Conservation (phyloP, 2,113 vertebrate species). For the Speoplatyrhinus poulsoni region DNA sequence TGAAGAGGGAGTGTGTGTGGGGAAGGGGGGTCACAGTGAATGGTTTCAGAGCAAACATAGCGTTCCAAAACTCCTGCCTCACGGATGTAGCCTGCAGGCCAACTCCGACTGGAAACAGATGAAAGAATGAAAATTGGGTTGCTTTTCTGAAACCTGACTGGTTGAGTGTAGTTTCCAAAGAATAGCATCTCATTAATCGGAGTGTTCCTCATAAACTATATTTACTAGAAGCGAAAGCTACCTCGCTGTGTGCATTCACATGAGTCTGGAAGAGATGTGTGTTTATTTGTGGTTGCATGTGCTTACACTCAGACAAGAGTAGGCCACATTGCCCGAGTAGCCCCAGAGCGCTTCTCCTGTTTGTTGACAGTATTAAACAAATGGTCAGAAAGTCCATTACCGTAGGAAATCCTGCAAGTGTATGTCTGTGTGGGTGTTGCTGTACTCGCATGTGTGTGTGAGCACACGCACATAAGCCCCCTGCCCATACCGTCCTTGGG, state of each 20-base stretch:
- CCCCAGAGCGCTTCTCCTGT: constrained; percentile 60
- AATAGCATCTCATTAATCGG: constrained; percentile 1
- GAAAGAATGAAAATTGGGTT: constrained; percentile 58
- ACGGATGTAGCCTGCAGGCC: constrained; percentile 50
- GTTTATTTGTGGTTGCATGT: constrained; percentile 26
- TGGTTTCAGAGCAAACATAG: constrained; percentile 70
- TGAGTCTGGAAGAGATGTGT: constrained; percentile 27
- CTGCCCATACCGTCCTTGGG: constrained; percentile 55
- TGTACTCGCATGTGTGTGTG: not conserved
- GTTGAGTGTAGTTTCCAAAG: constrained; percentile 36
- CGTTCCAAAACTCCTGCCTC: constrained; percentile 61
- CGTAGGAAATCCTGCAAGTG: constrained; percentile 24
- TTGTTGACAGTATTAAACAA: constrained; percentile 70
- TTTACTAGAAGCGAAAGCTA: constrained; percentile 13
- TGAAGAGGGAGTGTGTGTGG: not conserved
- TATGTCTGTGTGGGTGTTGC: constrained; percentile 2
- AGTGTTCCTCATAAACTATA: constrained; percentile 11
- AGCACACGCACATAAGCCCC: constrained; percentile 25
- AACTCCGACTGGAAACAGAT: constrained; percentile 62
- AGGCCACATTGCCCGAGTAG: constrained; percentile 41
- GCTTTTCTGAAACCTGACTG: constrained; percentile 49
- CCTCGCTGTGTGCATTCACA: constrained; percentile 5
- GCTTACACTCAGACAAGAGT: constrained; percentile 42
- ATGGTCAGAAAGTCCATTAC: constrained; percentile 65
- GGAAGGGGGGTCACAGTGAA: constrained; percentile 50